Evolutionary conservation across 2,888 invertebrate species (phyloP), one percentile per base, ranked within the genome.

Genomic region (Drosophila suboccidentalis): DNA sequence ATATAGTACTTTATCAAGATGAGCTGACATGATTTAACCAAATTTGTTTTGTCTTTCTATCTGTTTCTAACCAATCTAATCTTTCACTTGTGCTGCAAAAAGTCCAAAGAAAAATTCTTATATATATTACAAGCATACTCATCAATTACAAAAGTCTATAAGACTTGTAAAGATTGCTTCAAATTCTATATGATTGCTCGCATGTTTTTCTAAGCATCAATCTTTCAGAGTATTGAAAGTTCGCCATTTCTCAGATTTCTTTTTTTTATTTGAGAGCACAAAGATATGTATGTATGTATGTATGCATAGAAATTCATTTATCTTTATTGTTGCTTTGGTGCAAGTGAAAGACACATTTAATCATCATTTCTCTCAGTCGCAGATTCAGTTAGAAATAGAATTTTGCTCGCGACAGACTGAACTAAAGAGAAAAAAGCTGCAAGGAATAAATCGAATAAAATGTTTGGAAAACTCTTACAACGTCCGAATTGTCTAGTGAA

Each of bases 401-500:
- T 32, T 36, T 59, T 19, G n/a, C 13, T 38, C 11, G 55, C 1
- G 22, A 26, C 6, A 41, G 50, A 54, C 44, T 22, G 19, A 10
- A 6, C 2, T 13, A 43, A 32, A 32, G 32, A 32, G 51, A 38
- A 29, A 15, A 15, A 26, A n/a, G 17, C 29, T 13, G 5, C 13
- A 3, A 22, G 15, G 10, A 38, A 36, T n/a, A 51, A 36, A n/a
- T 34, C 43, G 11, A 10, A 17, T 64, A 29, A 58, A 60, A 79
- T 78, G 74, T 58, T 81, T 5, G 8, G 3, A 0, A 58, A 36
- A 50, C 11, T 78, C 1, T 53, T 80, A 32, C 38, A 54, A 15
- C 55, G 71, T 8, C 78, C 80, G 0, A 64, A 80, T n/a, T 71
- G 73, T 32, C 36, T 80, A 34, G 39, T 82, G 9, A 82, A 71